Evolutionary conservation across 30 jellyfish, hydroid and myxozoan genomes (phyloP).

Genomic region (Sanderia malayensis): DNA sequence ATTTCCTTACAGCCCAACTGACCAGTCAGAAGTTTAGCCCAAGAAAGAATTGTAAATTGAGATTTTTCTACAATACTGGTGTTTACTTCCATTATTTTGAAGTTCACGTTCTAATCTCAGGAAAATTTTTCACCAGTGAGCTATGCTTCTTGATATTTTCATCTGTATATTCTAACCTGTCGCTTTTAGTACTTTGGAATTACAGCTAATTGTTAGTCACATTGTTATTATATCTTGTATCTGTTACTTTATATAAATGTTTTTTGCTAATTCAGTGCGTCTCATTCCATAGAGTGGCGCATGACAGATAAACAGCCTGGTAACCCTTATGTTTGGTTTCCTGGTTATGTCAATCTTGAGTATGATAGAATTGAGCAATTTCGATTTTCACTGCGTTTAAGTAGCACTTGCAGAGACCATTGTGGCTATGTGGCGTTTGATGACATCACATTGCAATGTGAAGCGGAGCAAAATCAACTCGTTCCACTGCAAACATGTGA

Average conservation of each 20-base stretch:
- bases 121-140: not conserved
- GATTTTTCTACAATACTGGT: not conserved
- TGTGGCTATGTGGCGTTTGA: conserved; percentile 70
- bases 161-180: too few relatives aligned
- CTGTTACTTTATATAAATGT: too few relatives aligned
- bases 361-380: conserved; percentile 30
- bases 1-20: not conserved
- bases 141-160: not conserved
- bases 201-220: too few relatives aligned
- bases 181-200: too few relatives aligned
- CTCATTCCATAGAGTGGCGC: conserved; percentile 49
- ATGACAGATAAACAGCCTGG: conserved; percentile 61
- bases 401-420: conserved; percentile 37
- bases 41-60: not conserved
- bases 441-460: conserved; percentile 71
- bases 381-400: conserved; percentile 36
- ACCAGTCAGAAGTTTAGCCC: not conserved
- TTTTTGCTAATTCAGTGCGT: too few relatives aligned
- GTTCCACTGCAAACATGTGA: conserved; percentile 48
- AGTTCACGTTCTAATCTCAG: not conserved
- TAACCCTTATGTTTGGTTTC: conserved; percentile 39
- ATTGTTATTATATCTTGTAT: too few relatives aligned
- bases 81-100: not conserved
- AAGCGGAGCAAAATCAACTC: conserved; percentile 17
- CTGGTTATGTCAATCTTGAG: conserved; percentile 37